These are phyloP conservation scores for Tylochromis polylepis DNA, from an alignment of 2,113 vertebrate genomes.

Conservation along the genomic window DNA sequence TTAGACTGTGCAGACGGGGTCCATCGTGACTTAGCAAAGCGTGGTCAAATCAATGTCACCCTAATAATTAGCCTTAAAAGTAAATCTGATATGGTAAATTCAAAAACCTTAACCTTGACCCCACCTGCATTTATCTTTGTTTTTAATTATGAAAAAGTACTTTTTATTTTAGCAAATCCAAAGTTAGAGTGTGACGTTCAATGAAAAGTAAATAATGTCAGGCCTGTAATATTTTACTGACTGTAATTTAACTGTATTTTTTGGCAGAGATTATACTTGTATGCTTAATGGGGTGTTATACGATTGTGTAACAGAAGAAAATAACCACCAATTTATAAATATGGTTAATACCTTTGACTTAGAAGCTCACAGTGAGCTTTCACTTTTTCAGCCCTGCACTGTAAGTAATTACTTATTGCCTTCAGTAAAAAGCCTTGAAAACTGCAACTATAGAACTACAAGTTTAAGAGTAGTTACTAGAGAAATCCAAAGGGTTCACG, in stretches of 20 bases:
- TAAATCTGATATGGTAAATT: background rate
- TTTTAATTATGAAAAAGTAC: background rate
- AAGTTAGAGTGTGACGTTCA: background rate
- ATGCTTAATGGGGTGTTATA: background rate
- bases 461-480: background rate
- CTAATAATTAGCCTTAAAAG: background rate
- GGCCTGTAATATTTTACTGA: background rate
- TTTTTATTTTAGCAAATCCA: background rate
- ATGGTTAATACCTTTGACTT: background rate
- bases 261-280: background rate
- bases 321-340: background rate
- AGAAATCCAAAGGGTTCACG: background rate
- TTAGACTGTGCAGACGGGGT: background rate
- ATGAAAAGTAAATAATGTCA: background rate
- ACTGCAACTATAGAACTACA: background rate
- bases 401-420: background rate
- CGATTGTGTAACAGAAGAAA: background rate
- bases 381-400: background rate
- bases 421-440: background rate
- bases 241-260: background rate
- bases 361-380: background rate
- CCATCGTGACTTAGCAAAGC: constrained; percentile 1
- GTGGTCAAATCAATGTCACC: background rate
- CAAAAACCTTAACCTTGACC: background rate
- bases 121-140: background rate